phyloP scores from a whole-genome alignment of 1,140 invertebrate genomes.

The Calycopis cecrops region DNA sequence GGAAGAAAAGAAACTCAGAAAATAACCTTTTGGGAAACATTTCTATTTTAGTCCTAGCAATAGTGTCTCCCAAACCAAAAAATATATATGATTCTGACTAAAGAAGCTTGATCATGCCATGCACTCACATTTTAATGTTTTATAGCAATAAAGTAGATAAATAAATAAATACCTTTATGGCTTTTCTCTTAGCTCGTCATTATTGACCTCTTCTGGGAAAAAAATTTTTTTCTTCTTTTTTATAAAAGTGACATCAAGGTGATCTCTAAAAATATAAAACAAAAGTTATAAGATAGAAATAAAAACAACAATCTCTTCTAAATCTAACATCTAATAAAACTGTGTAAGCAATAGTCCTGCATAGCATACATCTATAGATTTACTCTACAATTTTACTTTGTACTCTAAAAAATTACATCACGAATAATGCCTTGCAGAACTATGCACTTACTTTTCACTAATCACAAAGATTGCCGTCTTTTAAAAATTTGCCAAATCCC shows the following conservation, averaged over 20 bases:
- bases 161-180: constrained; percentile 15
- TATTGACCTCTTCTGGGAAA: constrained; percentile 39
- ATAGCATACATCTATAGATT: too few species aligned
- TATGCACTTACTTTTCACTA: constrained; percentile 64
- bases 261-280: constrained; percentile 42
- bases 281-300: too few species aligned
- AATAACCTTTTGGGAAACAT: too few species aligned
- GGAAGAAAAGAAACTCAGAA: too few species aligned
- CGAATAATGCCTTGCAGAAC: constrained; percentile 56
- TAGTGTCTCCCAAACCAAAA: too few species aligned
- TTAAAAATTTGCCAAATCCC: constrained; percentile 69
- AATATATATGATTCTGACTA: too few species aligned
- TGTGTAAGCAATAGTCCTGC: constrained; percentile 2
- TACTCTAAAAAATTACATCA: constrained; percentile 13
- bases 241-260: constrained; percentile 56
- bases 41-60: too few species aligned
- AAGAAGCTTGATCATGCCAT: too few species aligned
- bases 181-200: constrained; percentile 15
- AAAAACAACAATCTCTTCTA: background rate
- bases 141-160: too few species aligned
- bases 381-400: too few species aligned
- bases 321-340: background rate
- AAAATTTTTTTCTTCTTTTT: constrained; percentile 67
- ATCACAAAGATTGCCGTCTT: constrained; percentile 40
- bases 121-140: too few species aligned